Percentiles rank a stretch among this genome's conserved stretches.
These are phyloP conservation scores for Caenorhabditis virilis DNA, from an alignment of 2,888 invertebrate genomes.

Conservation along the genomic window DNA sequence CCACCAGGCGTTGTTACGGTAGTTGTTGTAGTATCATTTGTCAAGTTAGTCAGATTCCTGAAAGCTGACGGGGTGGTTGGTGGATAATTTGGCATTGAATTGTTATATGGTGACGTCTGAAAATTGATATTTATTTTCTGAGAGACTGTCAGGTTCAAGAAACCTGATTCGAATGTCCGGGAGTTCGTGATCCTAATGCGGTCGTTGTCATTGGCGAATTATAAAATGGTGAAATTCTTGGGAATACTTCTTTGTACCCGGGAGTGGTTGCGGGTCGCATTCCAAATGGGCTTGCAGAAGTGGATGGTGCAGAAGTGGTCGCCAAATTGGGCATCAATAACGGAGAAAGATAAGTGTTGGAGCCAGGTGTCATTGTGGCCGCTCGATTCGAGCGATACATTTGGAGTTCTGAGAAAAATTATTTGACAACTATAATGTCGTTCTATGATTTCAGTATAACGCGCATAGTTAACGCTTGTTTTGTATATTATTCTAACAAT, in stretches of 20 bases:
- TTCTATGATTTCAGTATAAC: too few species aligned
- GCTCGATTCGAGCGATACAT: not conserved
- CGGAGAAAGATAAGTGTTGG: too few species aligned
- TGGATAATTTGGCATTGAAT: too few species aligned
- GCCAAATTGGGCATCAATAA: too few species aligned
- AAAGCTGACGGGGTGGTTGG: not conserved
- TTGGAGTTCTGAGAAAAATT: constrained; percentile 4
- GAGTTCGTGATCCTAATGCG: not conserved
- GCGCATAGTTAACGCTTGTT: too few species aligned
- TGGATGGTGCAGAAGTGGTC: not conserved
- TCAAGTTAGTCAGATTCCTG: not conserved
- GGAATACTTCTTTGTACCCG: not conserved
- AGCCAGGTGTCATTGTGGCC: too few species aligned
- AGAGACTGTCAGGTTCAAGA: too few species aligned
- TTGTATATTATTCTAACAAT: too few species aligned
- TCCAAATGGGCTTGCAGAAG: not conserved
- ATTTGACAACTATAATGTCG: too few species aligned
- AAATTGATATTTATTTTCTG: too few species aligned
- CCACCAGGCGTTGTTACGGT: too few species aligned
- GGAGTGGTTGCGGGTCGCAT: not conserved
- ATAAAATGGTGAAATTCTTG: not conserved
- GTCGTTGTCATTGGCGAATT: constrained; percentile 1
- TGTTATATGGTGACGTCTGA: constrained; percentile 2
- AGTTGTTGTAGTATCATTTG: constrained; percentile 3
- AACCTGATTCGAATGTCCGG: too few species aligned